Conservation (phyloP, 2,797 vertebrate species). For the Anas flavirostris region DNA sequence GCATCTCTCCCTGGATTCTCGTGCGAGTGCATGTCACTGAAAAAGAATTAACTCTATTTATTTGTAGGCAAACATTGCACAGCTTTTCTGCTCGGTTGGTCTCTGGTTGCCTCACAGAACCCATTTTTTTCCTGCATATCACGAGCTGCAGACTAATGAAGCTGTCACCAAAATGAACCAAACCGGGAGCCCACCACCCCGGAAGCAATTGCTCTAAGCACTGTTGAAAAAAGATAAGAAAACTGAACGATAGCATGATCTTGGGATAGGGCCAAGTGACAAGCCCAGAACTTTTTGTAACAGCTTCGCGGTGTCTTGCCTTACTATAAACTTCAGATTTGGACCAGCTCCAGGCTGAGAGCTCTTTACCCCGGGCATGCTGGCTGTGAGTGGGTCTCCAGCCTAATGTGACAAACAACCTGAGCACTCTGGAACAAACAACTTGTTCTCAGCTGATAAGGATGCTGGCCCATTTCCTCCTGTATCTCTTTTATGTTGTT, state of each 20-base stretch:
- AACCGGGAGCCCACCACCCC: neutral
- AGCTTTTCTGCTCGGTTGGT: neutral
- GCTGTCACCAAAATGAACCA: neutral
- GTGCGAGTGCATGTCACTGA: neutral
- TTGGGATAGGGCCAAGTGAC: neutral
- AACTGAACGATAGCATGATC: neutral
- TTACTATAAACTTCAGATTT: neutral
- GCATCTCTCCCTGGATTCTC: neutral
- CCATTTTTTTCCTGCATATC: neutral
- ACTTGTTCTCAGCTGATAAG: conserved; percentile 47
- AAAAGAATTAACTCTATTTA: neutral
- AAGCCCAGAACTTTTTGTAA: conserved; percentile 2
- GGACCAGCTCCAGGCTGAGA: neutral
- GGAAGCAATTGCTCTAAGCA: conserved; percentile 5
- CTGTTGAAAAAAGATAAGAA: conserved; percentile 10
- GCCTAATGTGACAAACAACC: conserved; percentile 3
- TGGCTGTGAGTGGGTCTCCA: neutral
- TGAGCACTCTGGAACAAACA: conserved; percentile 57
- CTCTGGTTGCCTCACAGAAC: neutral
- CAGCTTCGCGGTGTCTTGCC: neutral
- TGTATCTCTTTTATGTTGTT: conserved; percentile 23
- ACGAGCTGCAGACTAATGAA: neutral
- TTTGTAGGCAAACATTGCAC: conserved; percentile 7
- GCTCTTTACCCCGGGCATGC: neutral
- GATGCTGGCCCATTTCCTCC: conserved; percentile 32